phyloP scores from a whole-genome alignment of 1,140 invertebrate genomes.

The Lasioglossum albipes region DNA sequence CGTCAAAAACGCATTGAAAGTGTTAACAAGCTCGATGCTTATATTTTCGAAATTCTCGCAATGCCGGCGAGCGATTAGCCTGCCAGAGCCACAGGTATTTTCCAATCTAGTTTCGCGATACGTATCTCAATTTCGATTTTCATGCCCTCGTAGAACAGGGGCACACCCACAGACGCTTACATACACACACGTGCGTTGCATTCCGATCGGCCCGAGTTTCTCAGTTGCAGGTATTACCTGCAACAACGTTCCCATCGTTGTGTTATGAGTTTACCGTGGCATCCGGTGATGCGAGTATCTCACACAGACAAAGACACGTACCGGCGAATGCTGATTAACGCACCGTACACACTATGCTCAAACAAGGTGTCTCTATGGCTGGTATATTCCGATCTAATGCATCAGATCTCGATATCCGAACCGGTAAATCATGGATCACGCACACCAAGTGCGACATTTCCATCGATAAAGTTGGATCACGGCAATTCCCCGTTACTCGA shows the following conservation, averaged over 20 bases:
- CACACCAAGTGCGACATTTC: background rate
- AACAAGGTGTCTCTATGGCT: background rate
- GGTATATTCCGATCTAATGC: background rate
- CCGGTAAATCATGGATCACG: background rate
- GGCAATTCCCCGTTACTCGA: too few species aligned
- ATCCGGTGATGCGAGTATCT: slow-evolving; percentile 17
- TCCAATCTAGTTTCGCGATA: background rate
- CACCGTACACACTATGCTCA: slow-evolving; percentile 1
- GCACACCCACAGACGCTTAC: too few species aligned
- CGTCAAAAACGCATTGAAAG: too few species aligned
- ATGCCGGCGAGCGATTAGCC: background rate
- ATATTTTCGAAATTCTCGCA: background rate
- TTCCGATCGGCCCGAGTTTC: slow-evolving; percentile 27
- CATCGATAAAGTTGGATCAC: background rate
- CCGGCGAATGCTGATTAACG: slow-evolving; percentile 38
- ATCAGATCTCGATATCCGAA: background rate
- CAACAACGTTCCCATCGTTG: slow-evolving; percentile 25
- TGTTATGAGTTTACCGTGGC: slow-evolving; percentile 32
- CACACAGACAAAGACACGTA: slow-evolving; percentile 23
- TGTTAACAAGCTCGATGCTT: background rate
- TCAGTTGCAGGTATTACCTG: slow-evolving; percentile 20
- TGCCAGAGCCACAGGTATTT: background rate
- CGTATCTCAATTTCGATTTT: slow-evolving; percentile 5
- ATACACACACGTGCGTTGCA: background rate
- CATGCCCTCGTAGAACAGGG: background rate